These are phyloP conservation scores for Colossoma macropomum DNA, from an alignment of 2,113 vertebrate species.

Conservation along the genomic window DNA sequence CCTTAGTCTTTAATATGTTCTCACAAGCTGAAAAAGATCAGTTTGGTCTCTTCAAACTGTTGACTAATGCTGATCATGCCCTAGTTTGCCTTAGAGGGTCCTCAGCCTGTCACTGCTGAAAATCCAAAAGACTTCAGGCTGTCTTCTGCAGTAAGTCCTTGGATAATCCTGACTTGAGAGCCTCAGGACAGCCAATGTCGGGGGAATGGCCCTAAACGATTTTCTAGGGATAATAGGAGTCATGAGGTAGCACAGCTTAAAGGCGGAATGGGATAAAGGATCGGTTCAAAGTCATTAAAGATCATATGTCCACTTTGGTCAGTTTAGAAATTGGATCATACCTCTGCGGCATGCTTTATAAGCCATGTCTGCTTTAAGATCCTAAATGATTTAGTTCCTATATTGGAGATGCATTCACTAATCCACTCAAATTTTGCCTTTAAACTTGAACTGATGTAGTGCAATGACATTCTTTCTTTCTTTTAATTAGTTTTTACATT, in stretches of 20 bases:
- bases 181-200: slow-evolving; percentile 50
- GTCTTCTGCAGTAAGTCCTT: background rate
- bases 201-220: slow-evolving; percentile 54
- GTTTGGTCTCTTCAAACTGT: background rate
- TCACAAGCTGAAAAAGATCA: background rate
- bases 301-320: slow-evolving; percentile 22
- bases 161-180: slow-evolving; percentile 28
- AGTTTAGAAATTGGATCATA: background rate
- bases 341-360: background rate
- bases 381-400: background rate
- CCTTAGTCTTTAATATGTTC: too few relatives aligned
- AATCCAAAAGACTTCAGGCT: background rate
- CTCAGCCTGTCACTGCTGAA: background rate
- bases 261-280: slow-evolving; percentile 30
- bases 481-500: too few relatives aligned
- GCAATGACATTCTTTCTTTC: too few relatives aligned
- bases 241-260: slow-evolving; percentile 69
- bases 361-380: background rate
- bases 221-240: slow-evolving; percentile 69
- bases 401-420: background rate
- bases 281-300: slow-evolving; percentile 38
- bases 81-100: background rate
- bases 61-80: background rate
- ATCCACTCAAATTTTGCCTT: background rate
- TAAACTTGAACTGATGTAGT: background rate